Conservation (phyloP, 2,797 vertebrate species). For the Ciconia nigra region DNA sequence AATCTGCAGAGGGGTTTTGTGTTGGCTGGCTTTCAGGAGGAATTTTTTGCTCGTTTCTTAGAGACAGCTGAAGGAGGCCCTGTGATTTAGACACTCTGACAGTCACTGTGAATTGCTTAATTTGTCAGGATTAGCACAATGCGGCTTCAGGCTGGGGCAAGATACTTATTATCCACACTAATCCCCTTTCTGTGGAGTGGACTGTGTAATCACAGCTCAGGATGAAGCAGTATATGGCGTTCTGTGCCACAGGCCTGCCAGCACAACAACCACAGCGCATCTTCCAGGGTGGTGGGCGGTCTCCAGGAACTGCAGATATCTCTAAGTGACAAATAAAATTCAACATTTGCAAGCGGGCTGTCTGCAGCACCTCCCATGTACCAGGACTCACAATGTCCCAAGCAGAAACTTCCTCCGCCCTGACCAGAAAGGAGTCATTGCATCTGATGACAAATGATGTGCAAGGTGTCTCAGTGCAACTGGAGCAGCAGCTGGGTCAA, state of each 20-base stretch:
- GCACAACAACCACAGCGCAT: fast-evolving
- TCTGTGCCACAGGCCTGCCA: background rate
- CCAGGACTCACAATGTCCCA: fast-evolving
- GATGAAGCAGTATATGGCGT: background rate
- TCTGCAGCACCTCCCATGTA: background rate
- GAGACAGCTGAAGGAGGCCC: background rate
- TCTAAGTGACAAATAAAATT: background rate
- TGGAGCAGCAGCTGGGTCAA: background rate
- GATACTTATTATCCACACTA: background rate
- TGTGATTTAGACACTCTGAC: background rate
- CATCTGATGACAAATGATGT: background rate
- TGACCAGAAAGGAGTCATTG: background rate
- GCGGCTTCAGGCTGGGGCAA: background rate
- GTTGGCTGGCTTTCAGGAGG: background rate
- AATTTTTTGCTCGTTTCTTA: background rate
- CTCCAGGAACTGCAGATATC: background rate
- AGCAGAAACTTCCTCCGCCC: background rate
- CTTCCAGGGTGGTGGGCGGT: background rate
- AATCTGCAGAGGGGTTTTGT: background rate
- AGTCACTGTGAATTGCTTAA: background rate
- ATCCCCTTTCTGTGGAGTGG: background rate
- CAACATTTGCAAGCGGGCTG: background rate
- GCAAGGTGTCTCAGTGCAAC: background rate
- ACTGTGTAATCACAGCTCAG: background rate
- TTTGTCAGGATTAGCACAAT: background rate